A percentile compares a stretch with the other conserved stretches of the same genome.
These are phyloP conservation scores for Spongilla lacustris DNA, from an alignment of 37 sponge, comb jelly and placozoan species.

Conservation along the genomic window DNA sequence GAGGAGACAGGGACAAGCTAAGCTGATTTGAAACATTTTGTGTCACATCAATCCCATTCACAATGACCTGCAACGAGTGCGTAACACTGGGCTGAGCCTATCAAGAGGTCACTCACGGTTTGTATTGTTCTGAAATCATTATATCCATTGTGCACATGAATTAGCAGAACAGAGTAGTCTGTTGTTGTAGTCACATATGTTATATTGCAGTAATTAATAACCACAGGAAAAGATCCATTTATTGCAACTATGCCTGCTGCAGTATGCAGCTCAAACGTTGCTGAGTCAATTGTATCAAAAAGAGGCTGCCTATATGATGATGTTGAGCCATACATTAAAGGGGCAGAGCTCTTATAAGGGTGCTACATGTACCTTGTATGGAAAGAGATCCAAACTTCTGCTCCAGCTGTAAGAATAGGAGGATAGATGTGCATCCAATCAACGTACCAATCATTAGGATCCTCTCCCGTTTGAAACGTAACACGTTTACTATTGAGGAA, in stretches of 20 bases:
- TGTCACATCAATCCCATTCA: slow-evolving; percentile 57
- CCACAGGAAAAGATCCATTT: slow-evolving; percentile 35
- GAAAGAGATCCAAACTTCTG: slow-evolving; percentile 65
- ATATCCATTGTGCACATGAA: slow-evolving; percentile 69
- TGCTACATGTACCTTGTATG: slow-evolving; percentile 56
- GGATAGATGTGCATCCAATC: slow-evolving; percentile 77
- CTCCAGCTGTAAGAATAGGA: slow-evolving; percentile 27
- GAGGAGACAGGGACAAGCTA: slow-evolving; percentile 44
- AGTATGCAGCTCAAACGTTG: slow-evolving; percentile 28
- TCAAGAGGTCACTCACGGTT: slow-evolving; percentile 10
- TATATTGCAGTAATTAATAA: slow-evolving; percentile 46
- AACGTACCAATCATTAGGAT: slow-evolving; percentile 49
- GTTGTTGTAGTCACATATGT: slow-evolving; percentile 58
- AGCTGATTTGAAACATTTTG: slow-evolving; percentile 30
- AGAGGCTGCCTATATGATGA: slow-evolving; percentile 18
- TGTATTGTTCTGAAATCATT: slow-evolving; percentile 11
- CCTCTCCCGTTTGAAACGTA: slow-evolving; percentile 18
- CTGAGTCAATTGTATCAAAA: slow-evolving; percentile 35
- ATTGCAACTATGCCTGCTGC: slow-evolving; percentile 14
- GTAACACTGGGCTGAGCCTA: neutral
- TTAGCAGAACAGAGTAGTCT: slow-evolving; percentile 23
- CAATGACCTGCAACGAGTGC: slow-evolving; percentile 37
- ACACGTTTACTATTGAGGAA: slow-evolving; percentile 55
- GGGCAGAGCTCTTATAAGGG: neutral
- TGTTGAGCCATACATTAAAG: neutral